Evolutionary conservation across 2,797 vertebrate genomes (phyloP).

Genomic region (Graptemys geographica): DNA sequence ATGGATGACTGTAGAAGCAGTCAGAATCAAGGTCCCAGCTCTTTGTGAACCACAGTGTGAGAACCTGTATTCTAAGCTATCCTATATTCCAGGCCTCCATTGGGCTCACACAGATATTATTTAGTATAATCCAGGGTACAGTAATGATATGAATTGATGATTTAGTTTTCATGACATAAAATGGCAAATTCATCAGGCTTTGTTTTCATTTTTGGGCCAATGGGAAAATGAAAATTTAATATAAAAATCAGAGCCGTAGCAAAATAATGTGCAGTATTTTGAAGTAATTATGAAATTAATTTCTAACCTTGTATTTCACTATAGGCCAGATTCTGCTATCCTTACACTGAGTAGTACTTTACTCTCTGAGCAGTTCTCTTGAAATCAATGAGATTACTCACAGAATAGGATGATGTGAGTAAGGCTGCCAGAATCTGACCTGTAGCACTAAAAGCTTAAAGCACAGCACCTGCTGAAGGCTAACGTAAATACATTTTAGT

Average conservation of each 20-base stretch:
- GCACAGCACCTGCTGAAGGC: background rate
- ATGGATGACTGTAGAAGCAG: background rate
- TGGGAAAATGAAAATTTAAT: background rate
- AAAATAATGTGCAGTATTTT: background rate
- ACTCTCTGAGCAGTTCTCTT: rapidly evolving
- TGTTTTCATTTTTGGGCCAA: background rate
- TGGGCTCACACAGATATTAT: background rate
- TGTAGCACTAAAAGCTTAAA: background rate
- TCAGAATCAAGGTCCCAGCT: background rate
- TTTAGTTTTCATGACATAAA: background rate
- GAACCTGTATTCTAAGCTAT: background rate
- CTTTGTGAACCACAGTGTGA: background rate
- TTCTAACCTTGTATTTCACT: rapidly evolving
- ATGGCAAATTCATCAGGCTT: background rate
- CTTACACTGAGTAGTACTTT: rapidly evolving
- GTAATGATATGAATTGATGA: rapidly evolving
- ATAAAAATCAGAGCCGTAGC: rapidly evolving
- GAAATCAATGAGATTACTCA: background rate
- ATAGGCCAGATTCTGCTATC: background rate
- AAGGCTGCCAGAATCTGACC: rapidly evolving
- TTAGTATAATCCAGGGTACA: background rate
- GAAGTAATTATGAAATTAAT: rapidly evolving
- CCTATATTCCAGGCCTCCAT: background rate
- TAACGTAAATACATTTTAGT: rapidly evolving
- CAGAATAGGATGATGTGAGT: rapidly evolving